phyloP scores from a whole-genome alignment of 2,113 vertebrate genomes.

The Brachyistius frenatus region DNA sequence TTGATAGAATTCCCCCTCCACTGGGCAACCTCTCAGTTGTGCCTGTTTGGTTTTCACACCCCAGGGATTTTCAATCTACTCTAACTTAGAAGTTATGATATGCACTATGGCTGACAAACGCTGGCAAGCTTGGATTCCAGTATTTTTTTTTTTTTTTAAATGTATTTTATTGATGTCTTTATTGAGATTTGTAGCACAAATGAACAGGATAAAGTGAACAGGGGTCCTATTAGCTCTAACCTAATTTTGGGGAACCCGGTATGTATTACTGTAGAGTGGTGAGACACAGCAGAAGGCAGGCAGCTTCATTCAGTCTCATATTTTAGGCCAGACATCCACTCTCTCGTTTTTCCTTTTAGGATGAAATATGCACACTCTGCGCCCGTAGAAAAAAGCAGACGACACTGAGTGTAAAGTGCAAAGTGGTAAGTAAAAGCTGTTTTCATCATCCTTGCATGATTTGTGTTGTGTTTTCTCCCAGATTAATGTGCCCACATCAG shows the following conservation, averaged over 20 bases:
- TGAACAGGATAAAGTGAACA: conserved; percentile 10
- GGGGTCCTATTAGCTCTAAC: conserved; percentile 15
- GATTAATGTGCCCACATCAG: conserved; percentile 45
- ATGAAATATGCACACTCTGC: conserved; percentile 82
- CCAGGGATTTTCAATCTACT: conserved; percentile 83
- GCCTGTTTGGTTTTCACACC: conserved; percentile 84
- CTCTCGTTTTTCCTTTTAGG: conserved; percentile 63
- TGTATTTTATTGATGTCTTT: conserved; percentile 69
- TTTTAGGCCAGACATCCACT: conserved; percentile 30
- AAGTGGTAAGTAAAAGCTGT: conserved; percentile 79
- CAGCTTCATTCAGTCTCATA: conserved; percentile 22
- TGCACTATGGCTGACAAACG: conserved; percentile 75
- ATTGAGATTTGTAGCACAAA: conserved; percentile 69
- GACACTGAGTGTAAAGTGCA: conserved; percentile 73
- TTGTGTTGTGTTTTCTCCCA: conserved; percentile 50
- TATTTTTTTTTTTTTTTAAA: conserved; percentile 15
- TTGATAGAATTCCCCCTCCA: conserved; percentile 82
- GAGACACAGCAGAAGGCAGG: conserved; percentile 3
- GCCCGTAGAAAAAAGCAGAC: conserved; percentile 72
- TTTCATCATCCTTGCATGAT: conserved; percentile 64
- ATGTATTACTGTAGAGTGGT: not conserved
- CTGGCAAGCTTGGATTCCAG: conserved; percentile 53
- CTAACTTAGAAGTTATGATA: conserved; percentile 81
- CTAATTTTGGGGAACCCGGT: conserved; percentile 8
- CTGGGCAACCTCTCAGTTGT: conserved; percentile 76